Evolutionary conservation across 2,888 invertebrate species (phyloP), one percentile per base, ranked within the genome.

Genomic region (Epinotia bilunana): DNA sequence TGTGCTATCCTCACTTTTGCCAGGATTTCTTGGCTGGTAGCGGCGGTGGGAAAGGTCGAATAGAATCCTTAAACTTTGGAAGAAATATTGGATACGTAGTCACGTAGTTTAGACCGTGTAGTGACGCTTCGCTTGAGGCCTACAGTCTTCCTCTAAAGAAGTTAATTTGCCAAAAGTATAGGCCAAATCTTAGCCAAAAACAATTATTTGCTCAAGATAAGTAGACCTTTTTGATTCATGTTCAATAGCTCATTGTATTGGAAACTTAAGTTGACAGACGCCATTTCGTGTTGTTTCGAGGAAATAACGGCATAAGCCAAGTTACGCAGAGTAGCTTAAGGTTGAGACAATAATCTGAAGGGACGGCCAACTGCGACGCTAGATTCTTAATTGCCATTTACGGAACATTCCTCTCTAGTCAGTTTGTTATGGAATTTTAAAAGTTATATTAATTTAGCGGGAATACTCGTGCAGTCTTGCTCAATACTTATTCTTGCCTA

Each of bases 341-440:
- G 86, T 88, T 87, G 89, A 87, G 92, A 93, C 92, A 92, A 92
- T 92, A 93, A 92, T 87, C 86, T 81, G 85, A 86, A 81, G 86
- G 86, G 87, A 88, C 84, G 89, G 91, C 91, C 91, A 91, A 90
- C 88, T 86, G 83, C 86, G 88, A 90, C 85, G 90, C 89, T 89
- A 80, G 78, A 23, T 64, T 68, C 80, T 85, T 82, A 80, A 88
- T 89, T 87, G 89, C 88, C 89, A 88, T 84, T 86, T 85, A 86
- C 80, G 77, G 80, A 82, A 92, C 93, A 92, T 93, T 93, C 92
- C 93, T 89, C 84, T 92, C 93, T 93, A 93, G 93, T 93, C 93
- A 93, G 91, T 91, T 82, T 77, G 76, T 76, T 77, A 77, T 71
- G 46, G 20, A 20, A 67, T 72, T 55, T 79, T 75, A 68, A 76